Evolutionary conservation across 2,113 vertebrate species (phyloP), one percentile per base, ranked within the genome.

Genomic region (Epinephelus cyanopodus): DNA sequence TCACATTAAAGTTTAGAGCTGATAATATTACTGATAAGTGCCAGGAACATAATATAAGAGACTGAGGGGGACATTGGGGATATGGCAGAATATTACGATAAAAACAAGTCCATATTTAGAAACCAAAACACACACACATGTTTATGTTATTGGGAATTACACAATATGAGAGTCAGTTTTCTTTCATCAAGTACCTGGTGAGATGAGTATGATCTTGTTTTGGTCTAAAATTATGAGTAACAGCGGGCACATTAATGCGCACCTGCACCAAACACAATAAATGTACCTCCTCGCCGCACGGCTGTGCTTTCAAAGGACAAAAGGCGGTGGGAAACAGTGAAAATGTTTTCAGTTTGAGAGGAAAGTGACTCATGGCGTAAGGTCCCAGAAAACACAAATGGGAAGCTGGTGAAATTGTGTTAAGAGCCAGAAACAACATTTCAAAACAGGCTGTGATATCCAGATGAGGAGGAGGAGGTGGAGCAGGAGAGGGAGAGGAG

Each of bases 351-450:
- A 78, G 62, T 83, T 53, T 8, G 18, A 79, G 58, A 87, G 90
- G 87, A 83, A 89, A 90, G 54, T 90, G 91, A 93, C 52, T 92
- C 90, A 93, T 23, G 50, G 52, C 3, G 9, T 77, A 57, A 42
- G n/a, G 80, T 56, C 79, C 52, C 79, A 74, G 39, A 84, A 79
- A 82, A 87, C 78, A 87, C 74, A 54, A 27, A 57, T 74, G 74
- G 81, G 74, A 78, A 73, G 82, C 64, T 74, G 61, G 52, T 58
- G 13, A 78, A 80, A 70, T 27, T n/a, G 50, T 23, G 79, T 58
- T 17, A 23, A 12, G 57, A 76, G 85, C 68, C 82, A 78, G 80
- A 64, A 53, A 69, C 13, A 68, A 73, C 74, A 47, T 75, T 66
- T 77, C 6, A 57, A 82, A 85, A 79, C 45, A 42, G 7, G 23